Percentiles rank a stretch among this genome's conserved stretches.
These are phyloP conservation scores for Sisor rabdophorus DNA, from an alignment of 2,113 vertebrate genomes.

Conservation along the genomic window DNA sequence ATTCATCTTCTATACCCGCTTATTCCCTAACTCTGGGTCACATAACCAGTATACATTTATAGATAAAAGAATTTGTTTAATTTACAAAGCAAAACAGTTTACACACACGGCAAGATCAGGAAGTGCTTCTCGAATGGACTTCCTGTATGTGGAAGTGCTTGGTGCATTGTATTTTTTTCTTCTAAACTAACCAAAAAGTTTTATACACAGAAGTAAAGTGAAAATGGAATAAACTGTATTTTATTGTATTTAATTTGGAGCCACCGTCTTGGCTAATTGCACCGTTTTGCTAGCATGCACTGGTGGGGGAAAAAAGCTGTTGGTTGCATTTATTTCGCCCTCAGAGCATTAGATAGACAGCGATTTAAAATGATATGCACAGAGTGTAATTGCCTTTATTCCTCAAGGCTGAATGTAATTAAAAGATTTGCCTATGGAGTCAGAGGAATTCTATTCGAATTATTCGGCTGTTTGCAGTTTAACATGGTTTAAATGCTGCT, in stretches of 20 bases:
- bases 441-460: conserved; percentile 68
- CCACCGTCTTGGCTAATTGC: neutral
- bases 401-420: conserved; percentile 71
- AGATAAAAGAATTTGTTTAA: conserved; percentile 69
- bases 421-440: conserved; percentile 68
- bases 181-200: neutral
- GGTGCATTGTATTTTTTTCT: neutral
- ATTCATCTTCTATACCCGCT: no score
- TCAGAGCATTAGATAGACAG: conserved; percentile 44
- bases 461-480: conserved; percentile 61
- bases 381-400: conserved; percentile 67
- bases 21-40: no score
- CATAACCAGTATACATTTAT: conserved; percentile 74
- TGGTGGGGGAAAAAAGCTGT: conserved; percentile 12
- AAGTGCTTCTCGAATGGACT: conserved; percentile 45
- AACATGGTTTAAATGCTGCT: conserved; percentile 60
- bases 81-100: conserved; percentile 76
- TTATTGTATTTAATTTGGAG: neutral
- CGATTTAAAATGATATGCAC: conserved; percentile 58
- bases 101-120: conserved; percentile 48
- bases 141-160: conserved; percentile 21
- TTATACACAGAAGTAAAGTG: neutral
- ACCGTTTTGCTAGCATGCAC: conserved; percentile 18
- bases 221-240: neutral
- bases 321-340: conserved; percentile 43